Evolutionary conservation across 2,888 invertebrate genomes (phyloP).

Genomic region (Ischnus inquisitorius): DNA sequence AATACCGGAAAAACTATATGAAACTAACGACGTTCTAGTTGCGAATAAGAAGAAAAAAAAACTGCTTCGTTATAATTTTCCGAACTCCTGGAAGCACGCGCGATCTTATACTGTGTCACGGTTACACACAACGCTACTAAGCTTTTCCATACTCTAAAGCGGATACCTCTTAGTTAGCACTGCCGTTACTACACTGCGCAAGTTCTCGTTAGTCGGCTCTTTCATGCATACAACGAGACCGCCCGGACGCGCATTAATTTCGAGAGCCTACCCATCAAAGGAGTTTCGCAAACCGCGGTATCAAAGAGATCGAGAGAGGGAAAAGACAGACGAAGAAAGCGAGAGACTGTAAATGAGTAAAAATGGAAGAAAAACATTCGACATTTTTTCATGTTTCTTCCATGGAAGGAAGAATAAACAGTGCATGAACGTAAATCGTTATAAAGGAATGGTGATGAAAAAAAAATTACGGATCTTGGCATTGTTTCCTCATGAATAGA

Average conservation of each 20-base stretch:
- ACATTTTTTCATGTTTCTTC: not conserved
- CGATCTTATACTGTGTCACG: not conserved
- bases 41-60: not conserved
- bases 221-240: slow-evolving; percentile 2
- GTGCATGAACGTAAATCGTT: not conserved
- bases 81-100: not conserved
- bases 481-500: not conserved
- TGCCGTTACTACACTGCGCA: not conserved
- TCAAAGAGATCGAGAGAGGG: not conserved
- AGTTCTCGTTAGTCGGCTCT: slow-evolving; percentile 5
- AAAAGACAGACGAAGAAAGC: not conserved
- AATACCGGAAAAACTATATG: not conserved
- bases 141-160: not conserved
- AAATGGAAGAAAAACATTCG: not conserved
- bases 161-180: slow-evolving; percentile 3
- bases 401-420: not conserved
- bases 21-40: not conserved
- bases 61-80: slow-evolving; percentile 2
- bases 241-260: not conserved
- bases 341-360: not conserved
- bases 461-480: not conserved
- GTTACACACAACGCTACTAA: not conserved
- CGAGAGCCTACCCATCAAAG: not conserved
- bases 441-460: not conserved
- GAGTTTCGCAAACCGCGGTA: not conserved